A percentile compares a stretch with the other conserved stretches of the same genome.
phyloP scores from a whole-genome alignment of 1,140 invertebrate genomes.

The Drosophila kurseongensis region DNA sequence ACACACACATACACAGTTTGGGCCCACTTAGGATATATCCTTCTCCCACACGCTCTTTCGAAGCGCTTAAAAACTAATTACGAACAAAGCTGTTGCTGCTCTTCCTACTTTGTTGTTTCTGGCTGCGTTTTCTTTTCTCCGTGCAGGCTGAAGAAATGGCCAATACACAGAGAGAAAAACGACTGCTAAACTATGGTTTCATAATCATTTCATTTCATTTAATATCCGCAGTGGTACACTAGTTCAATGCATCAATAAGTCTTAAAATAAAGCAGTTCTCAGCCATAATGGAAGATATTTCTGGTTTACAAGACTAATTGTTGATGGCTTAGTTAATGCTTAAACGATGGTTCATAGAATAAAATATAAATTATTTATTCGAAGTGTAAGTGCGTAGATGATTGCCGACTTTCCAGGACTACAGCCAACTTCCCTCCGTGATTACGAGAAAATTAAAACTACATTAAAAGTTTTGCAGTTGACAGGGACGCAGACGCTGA shows the following conservation, averaged over 20 bases:
- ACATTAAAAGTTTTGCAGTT: conserved; percentile 83
- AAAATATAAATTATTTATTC: neutral
- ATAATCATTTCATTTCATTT: no score
- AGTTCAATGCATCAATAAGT: no score
- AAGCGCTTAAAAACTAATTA: conserved; percentile 81
- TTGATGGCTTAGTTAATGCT: no score
- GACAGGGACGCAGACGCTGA: conserved; percentile 42
- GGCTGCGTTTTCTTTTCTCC: conserved; percentile 24
- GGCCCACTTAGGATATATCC: conserved; percentile 41
- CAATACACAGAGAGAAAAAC: conserved; percentile 14
- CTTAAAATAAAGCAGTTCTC: no score
- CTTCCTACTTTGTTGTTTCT: conserved; percentile 35
- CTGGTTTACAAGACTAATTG: no score
- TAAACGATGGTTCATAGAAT: no score
- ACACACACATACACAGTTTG: conserved; percentile 29
- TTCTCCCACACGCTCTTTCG: conserved; percentile 31
- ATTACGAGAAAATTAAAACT: conserved; percentile 84
- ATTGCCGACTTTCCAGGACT: conserved; percentile 40
- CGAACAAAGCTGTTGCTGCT: conserved; percentile 73
- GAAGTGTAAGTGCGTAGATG: conserved; percentile 54
- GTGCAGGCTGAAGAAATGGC: conserved; percentile 21
- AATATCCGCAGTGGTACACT: no score
- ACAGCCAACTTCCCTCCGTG: conserved; percentile 63
- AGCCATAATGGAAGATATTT: no score
- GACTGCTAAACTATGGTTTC: no score